Evolutionary conservation across 2,888 invertebrate genomes (phyloP).

Genomic region (Chrysina gloriosa): DNA sequence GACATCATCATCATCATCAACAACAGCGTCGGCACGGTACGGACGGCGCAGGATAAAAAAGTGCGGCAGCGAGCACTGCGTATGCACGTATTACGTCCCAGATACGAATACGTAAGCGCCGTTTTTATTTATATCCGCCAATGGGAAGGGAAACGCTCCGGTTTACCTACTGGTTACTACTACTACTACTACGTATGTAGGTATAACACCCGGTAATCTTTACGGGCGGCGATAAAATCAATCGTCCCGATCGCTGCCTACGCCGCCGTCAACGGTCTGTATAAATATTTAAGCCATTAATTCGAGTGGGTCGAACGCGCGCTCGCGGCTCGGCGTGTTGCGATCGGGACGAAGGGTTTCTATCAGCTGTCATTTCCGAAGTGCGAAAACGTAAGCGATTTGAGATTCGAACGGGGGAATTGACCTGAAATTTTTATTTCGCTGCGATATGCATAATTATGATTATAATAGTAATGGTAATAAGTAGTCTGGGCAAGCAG

Average conservation of each 20-base stretch:
- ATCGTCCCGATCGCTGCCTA: constrained; percentile 23
- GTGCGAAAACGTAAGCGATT: no score
- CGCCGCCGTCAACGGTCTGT: not conserved
- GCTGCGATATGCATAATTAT: no score
- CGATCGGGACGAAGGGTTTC: no score
- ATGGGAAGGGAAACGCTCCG: constrained; percentile 10
- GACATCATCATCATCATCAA: not conserved
- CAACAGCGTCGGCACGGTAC: not conserved
- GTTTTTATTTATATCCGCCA: constrained; percentile 34
- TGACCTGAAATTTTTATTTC: no score
- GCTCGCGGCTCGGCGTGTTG: no score
- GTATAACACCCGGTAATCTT: not conserved
- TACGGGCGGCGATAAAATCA: constrained; percentile 27
- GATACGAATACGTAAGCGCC: not conserved
- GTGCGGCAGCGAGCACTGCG: not conserved
- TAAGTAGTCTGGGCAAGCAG: no score
- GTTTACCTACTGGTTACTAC: constrained; percentile 4
- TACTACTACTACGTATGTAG: not conserved
- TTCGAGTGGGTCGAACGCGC: constrained; percentile 14
- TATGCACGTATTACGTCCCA: not conserved
- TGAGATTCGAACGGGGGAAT: no score
- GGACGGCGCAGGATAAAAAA: not conserved
- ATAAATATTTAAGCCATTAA: constrained; percentile 31
- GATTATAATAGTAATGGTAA: no score
- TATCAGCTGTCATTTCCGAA: no score